These are phyloP conservation scores for Bibio marci DNA, from an alignment of 2,888 invertebrate genomes.

Conservation along the genomic window DNA sequence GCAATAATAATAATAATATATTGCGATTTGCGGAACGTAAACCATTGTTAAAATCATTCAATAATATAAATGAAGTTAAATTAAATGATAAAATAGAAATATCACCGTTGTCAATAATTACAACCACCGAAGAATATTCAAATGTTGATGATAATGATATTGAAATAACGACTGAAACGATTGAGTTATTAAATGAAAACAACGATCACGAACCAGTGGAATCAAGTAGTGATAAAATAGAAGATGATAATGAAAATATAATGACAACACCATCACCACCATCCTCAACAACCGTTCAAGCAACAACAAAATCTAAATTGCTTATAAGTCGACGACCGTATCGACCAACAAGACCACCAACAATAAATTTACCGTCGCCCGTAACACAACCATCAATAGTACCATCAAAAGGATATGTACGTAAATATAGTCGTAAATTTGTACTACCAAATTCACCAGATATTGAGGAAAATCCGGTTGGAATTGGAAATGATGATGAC, in stretches of 20 bases:
- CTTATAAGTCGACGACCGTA: constrained; percentile 7
- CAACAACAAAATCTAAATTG: constrained; percentile 9
- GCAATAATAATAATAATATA: too few species aligned
- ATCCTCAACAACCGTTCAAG: constrained; percentile 1
- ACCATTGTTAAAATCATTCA: not conserved
- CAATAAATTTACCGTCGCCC: constrained; percentile 11
- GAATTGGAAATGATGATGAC: not conserved
- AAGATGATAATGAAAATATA: constrained; percentile 1
- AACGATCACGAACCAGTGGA: constrained; percentile 5
- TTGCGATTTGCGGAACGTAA: too few species aligned
- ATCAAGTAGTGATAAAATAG: constrained; percentile 2
- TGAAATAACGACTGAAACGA: not conserved
- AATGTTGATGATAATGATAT: constrained; percentile 5
- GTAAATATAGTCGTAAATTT: constrained; percentile 12
- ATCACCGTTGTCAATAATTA: constrained; percentile 1
- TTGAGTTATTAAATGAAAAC: not conserved
- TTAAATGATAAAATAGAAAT: not conserved
- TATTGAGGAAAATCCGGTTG: constrained; percentile 4
- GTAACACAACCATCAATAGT: constrained; percentile 5
- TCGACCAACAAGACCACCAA: constrained; percentile 16
- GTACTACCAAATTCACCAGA: constrained; percentile 7
- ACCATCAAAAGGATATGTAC: constrained; percentile 10
- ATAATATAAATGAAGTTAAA: not conserved
- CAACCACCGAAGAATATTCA: not conserved
- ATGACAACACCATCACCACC: not conserved